Conservation (phyloP, 1,140 invertebrate species). For the Monomorium pharaonis region DNA sequence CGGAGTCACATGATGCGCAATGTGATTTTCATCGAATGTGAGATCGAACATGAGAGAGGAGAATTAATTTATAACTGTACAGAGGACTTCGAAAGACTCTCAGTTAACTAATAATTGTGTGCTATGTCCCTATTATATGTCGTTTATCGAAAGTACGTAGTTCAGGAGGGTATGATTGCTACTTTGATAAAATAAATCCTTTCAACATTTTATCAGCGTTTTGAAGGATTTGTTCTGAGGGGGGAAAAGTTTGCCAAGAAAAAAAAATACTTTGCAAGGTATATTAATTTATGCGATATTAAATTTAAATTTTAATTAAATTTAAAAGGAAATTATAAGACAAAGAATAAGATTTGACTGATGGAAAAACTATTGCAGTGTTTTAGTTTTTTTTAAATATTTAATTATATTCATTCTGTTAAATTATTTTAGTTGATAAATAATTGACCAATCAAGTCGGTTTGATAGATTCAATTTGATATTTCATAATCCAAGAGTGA, state of each 20-base stretch:
- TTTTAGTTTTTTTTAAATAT: background rate
- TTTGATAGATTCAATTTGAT: background rate
- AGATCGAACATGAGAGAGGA: background rate
- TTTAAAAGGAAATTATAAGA: background rate
- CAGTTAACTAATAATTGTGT: conserved; percentile 7
- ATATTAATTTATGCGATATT: background rate
- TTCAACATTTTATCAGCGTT: background rate
- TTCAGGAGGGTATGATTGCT: background rate
- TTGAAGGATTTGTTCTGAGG: background rate
- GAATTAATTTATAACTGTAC: conserved; percentile 7
- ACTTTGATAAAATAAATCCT: background rate
- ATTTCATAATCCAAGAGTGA: background rate
- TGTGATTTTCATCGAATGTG: conserved; percentile 18
- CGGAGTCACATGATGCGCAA: conserved; percentile 32
- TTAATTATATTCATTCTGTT: background rate
- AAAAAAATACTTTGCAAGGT: background rate
- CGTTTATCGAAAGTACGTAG: background rate
- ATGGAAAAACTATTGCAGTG: background rate
- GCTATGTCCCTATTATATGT: background rate
- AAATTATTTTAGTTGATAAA: conserved; percentile 7
- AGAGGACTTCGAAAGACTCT: background rate
- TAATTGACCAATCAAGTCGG: background rate
- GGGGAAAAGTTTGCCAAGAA: background rate
- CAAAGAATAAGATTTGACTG: too few species aligned
- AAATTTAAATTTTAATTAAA: conserved; percentile 2